Percentiles rank a stretch among this genome's conserved stretches.
phyloP scores from a whole-genome alignment of 2,888 invertebrate genomes.

The Coecobrya sp. region DNA sequence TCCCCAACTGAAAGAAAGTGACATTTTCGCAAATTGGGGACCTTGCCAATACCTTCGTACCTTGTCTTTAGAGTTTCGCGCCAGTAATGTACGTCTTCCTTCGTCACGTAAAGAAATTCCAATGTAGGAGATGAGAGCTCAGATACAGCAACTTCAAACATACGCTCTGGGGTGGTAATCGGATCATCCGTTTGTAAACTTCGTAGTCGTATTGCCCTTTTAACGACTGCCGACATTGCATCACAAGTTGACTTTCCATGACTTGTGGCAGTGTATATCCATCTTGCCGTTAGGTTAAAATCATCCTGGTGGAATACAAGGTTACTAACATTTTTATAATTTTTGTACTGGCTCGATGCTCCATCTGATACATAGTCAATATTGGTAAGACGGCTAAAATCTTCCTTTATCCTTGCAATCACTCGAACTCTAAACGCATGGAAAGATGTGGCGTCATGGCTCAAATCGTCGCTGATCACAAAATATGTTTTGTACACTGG shows the following conservation, averaged over 20 bases:
- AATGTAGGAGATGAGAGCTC: background rate
- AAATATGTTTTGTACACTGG: conserved; percentile 1
- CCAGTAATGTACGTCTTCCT: background rate
- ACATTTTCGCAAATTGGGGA: no score
- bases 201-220: conserved; percentile 21
- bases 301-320: conserved; percentile 84
- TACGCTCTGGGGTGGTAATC: background rate
- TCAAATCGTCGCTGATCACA: conserved; percentile 80
- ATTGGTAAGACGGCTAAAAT: conserved; percentile 57
- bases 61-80: background rate
- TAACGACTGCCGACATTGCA: conserved; percentile 84
- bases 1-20: background rate
- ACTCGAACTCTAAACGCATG: conserved; percentile 76
- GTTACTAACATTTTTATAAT: conserved; percentile 84
- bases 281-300: conserved; percentile 84
- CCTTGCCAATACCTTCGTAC: background rate
- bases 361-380: conserved; percentile 85
- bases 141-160: background rate
- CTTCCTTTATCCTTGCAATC: conserved; percentile 55
- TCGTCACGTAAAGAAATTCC: background rate
- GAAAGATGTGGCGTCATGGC: conserved; percentile 82
- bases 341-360: conserved; percentile 85
- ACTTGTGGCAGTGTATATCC: conserved; percentile 85
- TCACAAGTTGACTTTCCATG: conserved; percentile 86
- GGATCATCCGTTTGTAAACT: background rate